These are phyloP conservation scores for Myocastor coypus DNA, from an alignment of 2,113 vertebrate genomes.

Conservation along the genomic window DNA sequence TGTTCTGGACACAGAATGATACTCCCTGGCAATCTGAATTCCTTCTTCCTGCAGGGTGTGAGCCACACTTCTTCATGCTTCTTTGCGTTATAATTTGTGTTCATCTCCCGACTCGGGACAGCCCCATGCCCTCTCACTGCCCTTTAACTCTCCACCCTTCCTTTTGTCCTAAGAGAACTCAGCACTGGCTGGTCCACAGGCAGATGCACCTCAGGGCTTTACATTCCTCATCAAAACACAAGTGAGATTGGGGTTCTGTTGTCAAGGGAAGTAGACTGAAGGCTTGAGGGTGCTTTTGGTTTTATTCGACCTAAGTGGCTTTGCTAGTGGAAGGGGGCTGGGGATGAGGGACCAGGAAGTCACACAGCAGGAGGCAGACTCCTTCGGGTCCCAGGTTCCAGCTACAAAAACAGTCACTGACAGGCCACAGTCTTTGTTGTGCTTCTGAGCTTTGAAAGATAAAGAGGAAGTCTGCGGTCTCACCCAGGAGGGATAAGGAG, in stretches of 20 bases:
- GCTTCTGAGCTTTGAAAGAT: slow-evolving; percentile 66
- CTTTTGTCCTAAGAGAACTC: not conserved
- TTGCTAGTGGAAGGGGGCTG: not conserved
- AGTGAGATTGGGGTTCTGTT: not conserved
- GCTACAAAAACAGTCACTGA: slow-evolving; percentile 68
- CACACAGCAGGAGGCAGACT: slow-evolving; percentile 20
- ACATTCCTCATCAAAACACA: not conserved
- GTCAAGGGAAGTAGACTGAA: not conserved
- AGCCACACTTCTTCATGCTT: not conserved
- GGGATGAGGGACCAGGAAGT: not conserved
- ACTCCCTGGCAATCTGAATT: not conserved
- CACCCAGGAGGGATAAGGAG: slow-evolving; percentile 28
- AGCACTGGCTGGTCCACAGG: not conserved
- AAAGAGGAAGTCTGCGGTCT: slow-evolving; percentile 66
- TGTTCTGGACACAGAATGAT: not conserved
- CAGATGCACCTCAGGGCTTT: not conserved
- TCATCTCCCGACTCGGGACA: not conserved
- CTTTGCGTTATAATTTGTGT: not conserved
- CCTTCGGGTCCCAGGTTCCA: slow-evolving; percentile 49
- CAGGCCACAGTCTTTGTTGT: not conserved
- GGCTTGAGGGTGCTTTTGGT: not conserved
- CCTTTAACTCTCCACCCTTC: not conserved
- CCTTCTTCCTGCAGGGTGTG: not conserved
- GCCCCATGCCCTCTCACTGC: not conserved
- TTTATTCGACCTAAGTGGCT: not conserved